Conservation (phyloP, 2,888 invertebrate genomes). For the Stramonita haemastoma region DNA sequence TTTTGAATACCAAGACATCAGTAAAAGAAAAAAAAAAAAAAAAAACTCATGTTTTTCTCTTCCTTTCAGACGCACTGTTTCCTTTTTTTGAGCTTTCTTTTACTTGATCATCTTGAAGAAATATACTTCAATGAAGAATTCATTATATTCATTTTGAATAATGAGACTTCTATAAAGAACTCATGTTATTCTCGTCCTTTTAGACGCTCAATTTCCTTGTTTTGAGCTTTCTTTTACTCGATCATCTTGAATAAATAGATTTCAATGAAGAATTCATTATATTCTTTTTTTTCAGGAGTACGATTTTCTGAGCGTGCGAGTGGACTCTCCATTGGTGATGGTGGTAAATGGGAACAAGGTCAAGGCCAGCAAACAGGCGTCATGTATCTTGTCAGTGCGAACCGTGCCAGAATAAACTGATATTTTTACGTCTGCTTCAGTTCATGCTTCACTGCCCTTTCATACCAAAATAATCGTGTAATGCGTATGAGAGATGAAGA, state of each 20-base stretch:
- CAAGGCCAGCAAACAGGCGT: constrained; percentile 70
- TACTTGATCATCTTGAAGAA: too few relatives aligned
- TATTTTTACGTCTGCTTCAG: not conserved
- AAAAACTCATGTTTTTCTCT: too few relatives aligned
- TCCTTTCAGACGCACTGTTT: too few relatives aligned
- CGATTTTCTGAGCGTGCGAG: constrained; percentile 85
- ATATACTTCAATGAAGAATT: not conserved
- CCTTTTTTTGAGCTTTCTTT: too few relatives aligned
- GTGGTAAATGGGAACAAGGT: constrained; percentile 86
- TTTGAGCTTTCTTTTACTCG: too few relatives aligned
- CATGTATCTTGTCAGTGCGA: constrained; percentile 64
- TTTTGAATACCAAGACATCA: too few relatives aligned
- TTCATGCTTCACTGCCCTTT: not conserved
- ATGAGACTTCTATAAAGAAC: too few relatives aligned
- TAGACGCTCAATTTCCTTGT: too few relatives aligned
- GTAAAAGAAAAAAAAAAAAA: too few relatives aligned
- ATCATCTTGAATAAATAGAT: too few relatives aligned
- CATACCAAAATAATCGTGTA: not conserved
- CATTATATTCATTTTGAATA: not conserved
- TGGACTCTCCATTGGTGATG: constrained; percentile 87
- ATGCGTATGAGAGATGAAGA: not conserved
- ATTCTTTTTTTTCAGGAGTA: constrained; percentile 81
- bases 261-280: not conserved
- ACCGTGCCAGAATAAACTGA: constrained; percentile 49
- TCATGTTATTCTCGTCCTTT: too few relatives aligned